Evolutionary conservation across 2,888 invertebrate species (phyloP), one percentile per base, ranked within the genome.

Genomic region (Phortica okadai): DNA sequence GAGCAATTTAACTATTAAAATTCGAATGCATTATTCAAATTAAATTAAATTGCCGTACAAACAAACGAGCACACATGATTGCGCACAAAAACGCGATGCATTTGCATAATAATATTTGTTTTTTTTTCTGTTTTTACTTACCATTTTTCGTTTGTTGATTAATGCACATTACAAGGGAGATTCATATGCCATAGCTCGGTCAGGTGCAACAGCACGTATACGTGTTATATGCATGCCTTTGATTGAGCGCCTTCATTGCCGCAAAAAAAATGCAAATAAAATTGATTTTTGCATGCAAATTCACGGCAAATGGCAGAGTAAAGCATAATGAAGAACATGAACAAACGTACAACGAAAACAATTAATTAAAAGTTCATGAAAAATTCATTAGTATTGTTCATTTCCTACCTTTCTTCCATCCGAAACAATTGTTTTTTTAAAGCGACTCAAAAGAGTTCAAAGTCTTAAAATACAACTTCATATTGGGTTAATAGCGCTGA

Each of bases 11-110:
- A 33, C 33, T 33, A 33, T 33, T 4, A 33, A 33, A 33, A 33
- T 33, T 33, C 4, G 33, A 33, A 33, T 33, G 33, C 33, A 33
- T 21, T 21, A 21, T 21, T 21, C 70, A 87, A 83, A 83, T 81
- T 77, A 78, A 84, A 82, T 86, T 88, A 81, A 86, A 88, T 86
- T 79, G 73, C 79, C 58, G 44, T 73, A 74, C 77, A 79, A 69
- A 69, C 79, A 83, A 80, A 76, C 77, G 78, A 42, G 11, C 4
- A 80, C 77, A 80, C 25, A 76, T 78, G 78, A 42, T 7, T 2
- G 79, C 77, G 79, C 25, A 21, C 33, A 16, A 21, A 50, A 50
- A 59, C n/a, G 59, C 16, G 59, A 78, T 81, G 88, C 86, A 76
- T 84, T 82, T 56, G 66, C 62, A 74, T 45, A 74, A 74, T 45